A percentile compares a stretch with the other conserved stretches of the same genome.
Evolutionary conservation across 2,113 vertebrate species (phyloP).

Genomic region (Platichthys flesus): DNA sequence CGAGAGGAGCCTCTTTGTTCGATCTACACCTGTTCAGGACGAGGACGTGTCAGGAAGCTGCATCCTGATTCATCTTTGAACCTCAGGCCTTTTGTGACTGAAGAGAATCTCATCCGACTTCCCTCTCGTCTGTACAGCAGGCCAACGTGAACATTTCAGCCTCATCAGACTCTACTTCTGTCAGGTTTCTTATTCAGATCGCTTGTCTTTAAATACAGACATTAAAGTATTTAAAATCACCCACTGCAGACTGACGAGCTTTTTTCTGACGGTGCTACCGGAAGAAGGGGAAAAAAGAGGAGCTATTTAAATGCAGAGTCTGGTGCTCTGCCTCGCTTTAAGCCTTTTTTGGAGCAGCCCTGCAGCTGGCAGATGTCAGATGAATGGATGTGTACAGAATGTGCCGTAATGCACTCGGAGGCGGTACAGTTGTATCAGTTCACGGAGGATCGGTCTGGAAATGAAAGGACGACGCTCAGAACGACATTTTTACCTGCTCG

Average conservation of each 20-base stretch:
- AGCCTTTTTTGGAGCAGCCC: not conserved
- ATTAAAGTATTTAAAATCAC: not conserved
- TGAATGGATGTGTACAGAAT: conserved; percentile 11
- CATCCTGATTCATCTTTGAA: not conserved
- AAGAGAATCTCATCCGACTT: not conserved
- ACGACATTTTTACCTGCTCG: conserved; percentile 25
- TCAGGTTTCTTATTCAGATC: not conserved
- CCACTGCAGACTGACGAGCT: not conserved
- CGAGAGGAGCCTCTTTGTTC: conserved; percentile 25
- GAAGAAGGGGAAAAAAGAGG: not conserved
- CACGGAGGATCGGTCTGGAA: not conserved
- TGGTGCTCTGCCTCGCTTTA: not conserved
- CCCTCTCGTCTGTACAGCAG: not conserved
- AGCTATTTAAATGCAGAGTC: not conserved
- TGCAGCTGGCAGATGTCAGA: conserved; percentile 19
- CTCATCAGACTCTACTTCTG: not conserved
- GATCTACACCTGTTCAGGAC: conserved; percentile 20
- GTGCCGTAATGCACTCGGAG: conserved; percentile 22
- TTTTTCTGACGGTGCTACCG: not conserved
- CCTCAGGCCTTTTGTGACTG: not conserved
- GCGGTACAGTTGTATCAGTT: not conserved
- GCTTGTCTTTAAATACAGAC: too few species aligned
- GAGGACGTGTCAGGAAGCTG: not conserved
- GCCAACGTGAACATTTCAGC: not conserved
- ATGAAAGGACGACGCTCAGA: conserved; percentile 24